Evolutionary conservation across 1,140 invertebrate genomes (phyloP).

Genomic region (Chironomus striatipennis): DNA sequence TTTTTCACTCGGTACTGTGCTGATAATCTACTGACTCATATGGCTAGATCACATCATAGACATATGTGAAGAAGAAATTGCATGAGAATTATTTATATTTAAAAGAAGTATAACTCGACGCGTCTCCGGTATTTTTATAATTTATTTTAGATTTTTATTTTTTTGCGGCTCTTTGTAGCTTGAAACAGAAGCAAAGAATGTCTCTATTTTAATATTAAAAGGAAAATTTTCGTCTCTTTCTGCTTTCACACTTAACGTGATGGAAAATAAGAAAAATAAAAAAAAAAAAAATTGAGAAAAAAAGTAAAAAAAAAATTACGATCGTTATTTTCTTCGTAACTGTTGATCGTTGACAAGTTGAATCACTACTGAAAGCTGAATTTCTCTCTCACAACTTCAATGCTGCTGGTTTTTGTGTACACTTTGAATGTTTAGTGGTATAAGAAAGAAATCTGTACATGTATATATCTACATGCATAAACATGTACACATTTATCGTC

Average conservation of each 20-base stretch:
- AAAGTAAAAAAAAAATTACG: not conserved
- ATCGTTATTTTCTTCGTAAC: not conserved
- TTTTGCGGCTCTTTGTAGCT: not conserved
- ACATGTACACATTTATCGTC: not conserved
- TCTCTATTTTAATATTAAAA: conserved; percentile 15
- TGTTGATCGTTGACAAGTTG: conserved; percentile 15
- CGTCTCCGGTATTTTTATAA: not conserved
- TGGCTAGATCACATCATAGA: no score
- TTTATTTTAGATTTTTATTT: not conserved
- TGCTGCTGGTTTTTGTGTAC: not conserved
- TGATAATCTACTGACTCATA: no score
- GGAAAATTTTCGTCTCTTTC: not conserved
- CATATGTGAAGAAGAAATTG: no score
- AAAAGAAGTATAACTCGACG: not conserved
- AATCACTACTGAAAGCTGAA: conserved; percentile 6
- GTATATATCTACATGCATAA: not conserved
- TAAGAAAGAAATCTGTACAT: not conserved
- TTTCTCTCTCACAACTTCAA: not conserved
- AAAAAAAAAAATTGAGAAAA: no score
- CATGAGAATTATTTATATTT: no score
- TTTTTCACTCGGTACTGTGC: no score
- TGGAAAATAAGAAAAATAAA: not conserved
- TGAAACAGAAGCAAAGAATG: not conserved
- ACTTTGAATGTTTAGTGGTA: not conserved
- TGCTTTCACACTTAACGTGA: not conserved